Evolutionary conservation across 2,113 vertebrate species (phyloP).

Genomic region (Malurus alboscapulatus): DNA sequence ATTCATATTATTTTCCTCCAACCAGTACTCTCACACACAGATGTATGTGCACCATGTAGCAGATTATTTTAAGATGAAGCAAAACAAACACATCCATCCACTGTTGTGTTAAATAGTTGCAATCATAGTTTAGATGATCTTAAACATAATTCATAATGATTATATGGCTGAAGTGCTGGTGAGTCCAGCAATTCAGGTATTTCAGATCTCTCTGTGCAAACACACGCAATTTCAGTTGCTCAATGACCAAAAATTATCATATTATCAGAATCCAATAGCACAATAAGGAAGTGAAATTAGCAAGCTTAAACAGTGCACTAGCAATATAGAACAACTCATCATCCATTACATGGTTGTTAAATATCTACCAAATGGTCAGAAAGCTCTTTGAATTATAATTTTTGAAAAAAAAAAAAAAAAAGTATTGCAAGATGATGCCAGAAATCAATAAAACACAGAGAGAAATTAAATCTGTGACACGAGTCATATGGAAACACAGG

Average conservation of each 20-base stretch:
- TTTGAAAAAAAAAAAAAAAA: neutral
- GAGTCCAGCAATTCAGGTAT: neutral
- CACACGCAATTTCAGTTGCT: neutral
- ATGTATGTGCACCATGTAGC: fast-evolving
- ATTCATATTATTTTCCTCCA: neutral
- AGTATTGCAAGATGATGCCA: neutral
- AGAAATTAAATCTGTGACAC: neutral
- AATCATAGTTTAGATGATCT: neutral
- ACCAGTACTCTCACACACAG: neutral
- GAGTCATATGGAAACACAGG: neutral
- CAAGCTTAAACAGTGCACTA: neutral
- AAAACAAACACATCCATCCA: neutral
- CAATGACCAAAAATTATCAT: neutral
- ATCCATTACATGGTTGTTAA: neutral
- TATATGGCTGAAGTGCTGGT: neutral
- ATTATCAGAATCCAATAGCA: neutral
- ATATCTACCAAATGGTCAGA: neutral
- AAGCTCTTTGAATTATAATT: neutral
- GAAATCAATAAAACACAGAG: neutral
- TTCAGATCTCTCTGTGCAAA: neutral
- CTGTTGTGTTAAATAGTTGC: neutral
- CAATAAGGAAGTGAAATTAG: neutral
- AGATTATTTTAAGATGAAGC: neutral
- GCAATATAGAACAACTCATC: neutral
- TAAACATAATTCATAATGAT: neutral